Conservation (phyloP, 2,888 invertebrate genomes). For the Nephrotoma guestfalica region DNA sequence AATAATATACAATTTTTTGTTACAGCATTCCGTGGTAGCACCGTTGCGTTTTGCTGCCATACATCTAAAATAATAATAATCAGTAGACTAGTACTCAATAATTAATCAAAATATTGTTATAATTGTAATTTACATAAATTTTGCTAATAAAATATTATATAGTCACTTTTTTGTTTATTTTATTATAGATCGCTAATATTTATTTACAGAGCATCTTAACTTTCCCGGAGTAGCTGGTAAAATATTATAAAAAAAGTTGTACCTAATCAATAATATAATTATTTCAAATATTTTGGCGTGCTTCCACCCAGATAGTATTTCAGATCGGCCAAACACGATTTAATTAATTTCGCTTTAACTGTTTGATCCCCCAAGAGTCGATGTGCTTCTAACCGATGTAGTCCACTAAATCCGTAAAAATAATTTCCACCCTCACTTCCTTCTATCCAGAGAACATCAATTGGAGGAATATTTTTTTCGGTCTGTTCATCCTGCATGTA, state of each 20-base stretch:
- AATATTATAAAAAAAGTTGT: background rate
- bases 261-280: conserved; percentile 18
- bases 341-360: conserved; percentile 66
- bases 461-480: conserved; percentile 56
- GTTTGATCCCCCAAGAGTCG: conserved; percentile 49
- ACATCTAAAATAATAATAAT: background rate
- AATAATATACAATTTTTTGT: background rate
- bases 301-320: conserved; percentile 66
- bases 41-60: background rate
- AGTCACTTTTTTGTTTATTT: background rate
- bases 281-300: conserved; percentile 59
- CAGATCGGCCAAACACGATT: conserved; percentile 60
- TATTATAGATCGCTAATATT: background rate
- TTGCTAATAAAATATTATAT: background rate
- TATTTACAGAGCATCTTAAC: background rate
- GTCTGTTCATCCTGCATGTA: conserved; percentile 36
- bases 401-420: conserved; percentile 80
- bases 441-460: conserved; percentile 73
- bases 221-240: background rate
- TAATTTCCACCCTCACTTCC: conserved; percentile 73
- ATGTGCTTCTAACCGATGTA: conserved; percentile 73
- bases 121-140: background rate
- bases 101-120: background rate
- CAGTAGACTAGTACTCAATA: background rate
- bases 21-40: background rate